phyloP scores from a whole-genome alignment of 2,888 invertebrate species.

The Heliothis peltigera region DNA sequence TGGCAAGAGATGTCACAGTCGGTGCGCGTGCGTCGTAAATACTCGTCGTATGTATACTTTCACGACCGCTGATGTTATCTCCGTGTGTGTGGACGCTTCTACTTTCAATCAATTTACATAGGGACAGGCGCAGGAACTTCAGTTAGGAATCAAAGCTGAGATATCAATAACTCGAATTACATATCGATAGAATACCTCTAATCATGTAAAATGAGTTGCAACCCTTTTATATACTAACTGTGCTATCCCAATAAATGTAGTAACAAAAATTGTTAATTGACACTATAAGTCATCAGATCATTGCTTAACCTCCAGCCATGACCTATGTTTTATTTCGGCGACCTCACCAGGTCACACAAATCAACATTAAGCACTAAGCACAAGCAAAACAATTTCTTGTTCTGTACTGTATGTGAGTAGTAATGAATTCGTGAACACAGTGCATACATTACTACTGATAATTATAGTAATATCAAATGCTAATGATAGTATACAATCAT shows the following conservation, averaged over 20 bases:
- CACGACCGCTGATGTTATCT: constrained; percentile 42
- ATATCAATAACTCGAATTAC: background rate
- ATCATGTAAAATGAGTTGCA: too few species aligned
- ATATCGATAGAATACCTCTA: too few species aligned
- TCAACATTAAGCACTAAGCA: background rate
- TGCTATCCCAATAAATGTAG: too few species aligned
- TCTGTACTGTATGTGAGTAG: too few species aligned
- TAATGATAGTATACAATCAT: background rate
- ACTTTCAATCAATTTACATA: constrained; percentile 45
- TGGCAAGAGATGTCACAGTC: constrained; percentile 29
- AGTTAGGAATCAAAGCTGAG: too few species aligned
- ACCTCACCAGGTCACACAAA: too few species aligned
- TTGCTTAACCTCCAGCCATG: too few species aligned
- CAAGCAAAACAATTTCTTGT: background rate
- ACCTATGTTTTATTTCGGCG: too few species aligned
- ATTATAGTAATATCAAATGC: constrained; percentile 7
- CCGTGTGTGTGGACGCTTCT: constrained; percentile 13
- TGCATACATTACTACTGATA: background rate
- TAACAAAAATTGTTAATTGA: too few species aligned
- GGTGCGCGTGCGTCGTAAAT: constrained; percentile 37
- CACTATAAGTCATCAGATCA: too few species aligned
- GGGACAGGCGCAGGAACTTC: background rate
- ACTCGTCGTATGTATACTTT: constrained; percentile 36
- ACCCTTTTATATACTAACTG: too few species aligned
- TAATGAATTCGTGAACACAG: background rate